Conservation (phyloP, 2,113 vertebrate species). For the Rutilus rutilus region DNA sequence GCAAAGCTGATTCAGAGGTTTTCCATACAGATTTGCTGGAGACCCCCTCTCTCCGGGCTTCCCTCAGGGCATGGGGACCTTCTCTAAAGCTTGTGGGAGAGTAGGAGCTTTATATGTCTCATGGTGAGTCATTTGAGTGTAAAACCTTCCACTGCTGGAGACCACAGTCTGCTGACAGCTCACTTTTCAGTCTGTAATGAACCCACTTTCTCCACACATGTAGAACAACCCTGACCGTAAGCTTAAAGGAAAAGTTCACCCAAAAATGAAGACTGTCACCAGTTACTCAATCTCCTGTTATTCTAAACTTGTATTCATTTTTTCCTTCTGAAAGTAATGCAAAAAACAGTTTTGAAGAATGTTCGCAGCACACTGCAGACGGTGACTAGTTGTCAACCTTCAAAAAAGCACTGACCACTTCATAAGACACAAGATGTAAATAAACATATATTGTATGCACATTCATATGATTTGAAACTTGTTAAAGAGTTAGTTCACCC, state of each 20-base stretch:
- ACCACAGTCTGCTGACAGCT: slow-evolving; percentile 35
- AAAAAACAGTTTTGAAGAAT: not conserved
- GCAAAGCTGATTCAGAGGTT: slow-evolving; percentile 11
- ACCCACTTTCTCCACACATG: slow-evolving; percentile 5
- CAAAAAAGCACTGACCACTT: not conserved
- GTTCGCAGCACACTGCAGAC: not conserved
- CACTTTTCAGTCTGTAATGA: slow-evolving; percentile 36
- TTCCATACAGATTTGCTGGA: not conserved
- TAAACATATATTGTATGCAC: too few species aligned
- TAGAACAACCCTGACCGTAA: slow-evolving; percentile 13
- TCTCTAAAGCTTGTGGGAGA: not conserved
- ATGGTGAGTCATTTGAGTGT: slow-evolving; percentile 25
- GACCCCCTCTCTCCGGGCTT: slow-evolving; percentile 4
- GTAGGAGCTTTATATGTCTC: slow-evolving; percentile 25
- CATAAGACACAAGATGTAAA: too few species aligned
- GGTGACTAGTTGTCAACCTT: not conserved
- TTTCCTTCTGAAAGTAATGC: not conserved
- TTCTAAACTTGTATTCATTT: not conserved
- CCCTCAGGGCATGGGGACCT: not conserved
- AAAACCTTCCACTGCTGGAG: slow-evolving; percentile 30
- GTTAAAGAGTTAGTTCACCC: too few species aligned
- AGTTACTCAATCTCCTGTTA: slow-evolving; percentile 4
- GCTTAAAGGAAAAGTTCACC: slow-evolving; percentile 7
- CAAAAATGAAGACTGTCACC: slow-evolving; percentile 15
- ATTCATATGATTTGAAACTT: too few species aligned